Conservation (phyloP, 2,888 invertebrate species). For the Mesochorus sp. region DNA sequence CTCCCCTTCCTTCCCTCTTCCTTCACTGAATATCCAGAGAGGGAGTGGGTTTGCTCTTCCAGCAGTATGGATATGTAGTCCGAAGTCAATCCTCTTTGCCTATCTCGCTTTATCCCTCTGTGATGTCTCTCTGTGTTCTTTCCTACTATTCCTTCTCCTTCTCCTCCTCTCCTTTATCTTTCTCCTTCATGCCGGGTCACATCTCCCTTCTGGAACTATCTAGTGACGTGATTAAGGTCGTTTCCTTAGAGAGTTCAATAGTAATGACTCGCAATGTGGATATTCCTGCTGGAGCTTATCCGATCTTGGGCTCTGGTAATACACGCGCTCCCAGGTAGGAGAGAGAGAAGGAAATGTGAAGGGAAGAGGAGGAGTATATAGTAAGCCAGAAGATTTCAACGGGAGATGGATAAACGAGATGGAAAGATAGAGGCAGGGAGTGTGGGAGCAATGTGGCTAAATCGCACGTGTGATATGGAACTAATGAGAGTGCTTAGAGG, state of each 20-base stretch:
- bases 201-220: constrained; percentile 20
- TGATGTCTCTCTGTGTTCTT: constrained; percentile 21
- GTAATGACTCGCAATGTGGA: constrained; percentile 56
- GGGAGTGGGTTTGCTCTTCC: constrained; percentile 28
- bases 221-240: constrained; percentile 60
- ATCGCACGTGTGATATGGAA: constrained; percentile 56
- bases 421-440: not conserved
- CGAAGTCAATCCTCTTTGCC: constrained; percentile 31
- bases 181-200: not conserved
- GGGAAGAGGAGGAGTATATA: not conserved
- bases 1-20: too few species aligned
- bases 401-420: too few species aligned
- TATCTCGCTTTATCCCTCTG: constrained; percentile 5
- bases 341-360: not conserved
- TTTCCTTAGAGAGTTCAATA: constrained; percentile 59
- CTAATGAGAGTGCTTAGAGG: constrained; percentile 48
- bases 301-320: constrained; percentile 57
- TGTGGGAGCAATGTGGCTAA: constrained; percentile 28
- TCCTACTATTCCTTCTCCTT: not conserved
- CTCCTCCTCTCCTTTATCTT: not conserved
- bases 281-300: constrained; percentile 54
- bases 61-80: constrained; percentile 23
- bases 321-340: too few species aligned
- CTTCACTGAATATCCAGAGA: constrained; percentile 59
- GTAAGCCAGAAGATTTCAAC: not conserved